Conservation (phyloP, 2,888 invertebrate species). For the Drosophila rellima region DNA sequence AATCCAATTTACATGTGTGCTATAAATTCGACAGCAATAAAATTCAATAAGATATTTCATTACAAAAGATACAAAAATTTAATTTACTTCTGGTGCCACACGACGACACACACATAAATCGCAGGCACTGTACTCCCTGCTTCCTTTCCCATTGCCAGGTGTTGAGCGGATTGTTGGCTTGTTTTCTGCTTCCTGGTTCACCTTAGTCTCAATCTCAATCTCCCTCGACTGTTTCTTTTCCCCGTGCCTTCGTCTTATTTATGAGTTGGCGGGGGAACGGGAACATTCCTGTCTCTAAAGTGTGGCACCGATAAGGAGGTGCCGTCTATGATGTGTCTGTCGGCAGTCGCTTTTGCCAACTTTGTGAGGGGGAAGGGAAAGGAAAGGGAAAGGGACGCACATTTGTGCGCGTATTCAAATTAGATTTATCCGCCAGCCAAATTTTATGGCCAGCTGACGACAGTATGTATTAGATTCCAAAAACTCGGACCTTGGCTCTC, state of each 20-base stretch:
- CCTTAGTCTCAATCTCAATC: conserved; percentile 47
- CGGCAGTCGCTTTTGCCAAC: conserved; percentile 4
- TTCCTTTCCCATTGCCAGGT: conserved; percentile 5
- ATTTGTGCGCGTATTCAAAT: conserved; percentile 75
- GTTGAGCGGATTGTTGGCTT: conserved; percentile 39
- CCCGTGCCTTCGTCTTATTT: conserved; percentile 36
- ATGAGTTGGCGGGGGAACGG: conserved; percentile 19
- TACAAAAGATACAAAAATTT: conserved; percentile 72
- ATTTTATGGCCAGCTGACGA: conserved; percentile 53
- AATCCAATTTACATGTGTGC: conserved; percentile 61
- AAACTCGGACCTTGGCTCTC: conserved; percentile 17
- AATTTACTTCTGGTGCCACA: conserved; percentile 71
- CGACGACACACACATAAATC: conserved; percentile 64
- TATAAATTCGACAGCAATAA: conserved; percentile 62
- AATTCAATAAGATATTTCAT: conserved; percentile 67
- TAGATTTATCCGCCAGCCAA: conserved; percentile 68
- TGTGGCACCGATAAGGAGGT: conserved; percentile 48
- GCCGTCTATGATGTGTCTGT: conserved; percentile 47
- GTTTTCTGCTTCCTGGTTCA: conserved; percentile 45
- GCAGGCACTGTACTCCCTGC: conserved; percentile 19
- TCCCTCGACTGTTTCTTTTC: conserved; percentile 19
- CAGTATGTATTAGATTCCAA: conserved; percentile 1
- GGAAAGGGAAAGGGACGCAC: conserved; percentile 39
- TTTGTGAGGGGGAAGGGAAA: neutral
- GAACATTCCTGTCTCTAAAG: conserved; percentile 26